Conservation (phyloP, 2,888 invertebrate species). For the Lingula anatina region DNA sequence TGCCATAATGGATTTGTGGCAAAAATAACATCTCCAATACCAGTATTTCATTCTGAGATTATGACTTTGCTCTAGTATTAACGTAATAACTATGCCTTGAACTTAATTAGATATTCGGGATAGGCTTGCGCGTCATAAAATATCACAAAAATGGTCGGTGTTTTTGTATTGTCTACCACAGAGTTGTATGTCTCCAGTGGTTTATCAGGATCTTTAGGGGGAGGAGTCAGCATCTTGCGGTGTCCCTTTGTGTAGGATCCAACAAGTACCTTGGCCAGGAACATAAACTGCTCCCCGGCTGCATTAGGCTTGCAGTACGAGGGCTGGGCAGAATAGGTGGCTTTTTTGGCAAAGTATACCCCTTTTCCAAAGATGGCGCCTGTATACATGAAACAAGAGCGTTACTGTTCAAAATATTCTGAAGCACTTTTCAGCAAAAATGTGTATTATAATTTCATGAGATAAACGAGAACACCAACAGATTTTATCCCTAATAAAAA, state of each 20-base stretch:
- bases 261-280: conserved; percentile 26
- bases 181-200: conserved; percentile 26
- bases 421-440: too few species aligned
- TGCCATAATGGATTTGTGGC: too few species aligned
- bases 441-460: too few species aligned
- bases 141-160: conserved; percentile 25
- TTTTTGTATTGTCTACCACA: conserved; percentile 21
- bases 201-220: conserved; percentile 14
- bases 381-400: too few species aligned
- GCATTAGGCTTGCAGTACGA: conserved; percentile 11
- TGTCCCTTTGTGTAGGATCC: conserved; percentile 23
- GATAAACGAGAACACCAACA: too few species aligned
- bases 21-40: too few species aligned
- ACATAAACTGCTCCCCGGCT: conserved; percentile 18
- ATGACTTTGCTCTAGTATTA: too few species aligned
- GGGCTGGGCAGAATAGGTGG: conserved; percentile 22
- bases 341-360: conserved; percentile 22
- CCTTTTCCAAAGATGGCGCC: conserved; percentile 30
- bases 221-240: conserved; percentile 15
- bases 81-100: too few species aligned
- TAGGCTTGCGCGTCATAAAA: conserved; percentile 30
- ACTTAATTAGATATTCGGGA: conserved; percentile 29
- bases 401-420: too few species aligned
- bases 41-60: too few species aligned
- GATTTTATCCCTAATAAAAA: too few species aligned